Base-by-base conservation (phyloP, 2,797 vertebrate species). In the Arnoldichthys spilopterus region DNA sequence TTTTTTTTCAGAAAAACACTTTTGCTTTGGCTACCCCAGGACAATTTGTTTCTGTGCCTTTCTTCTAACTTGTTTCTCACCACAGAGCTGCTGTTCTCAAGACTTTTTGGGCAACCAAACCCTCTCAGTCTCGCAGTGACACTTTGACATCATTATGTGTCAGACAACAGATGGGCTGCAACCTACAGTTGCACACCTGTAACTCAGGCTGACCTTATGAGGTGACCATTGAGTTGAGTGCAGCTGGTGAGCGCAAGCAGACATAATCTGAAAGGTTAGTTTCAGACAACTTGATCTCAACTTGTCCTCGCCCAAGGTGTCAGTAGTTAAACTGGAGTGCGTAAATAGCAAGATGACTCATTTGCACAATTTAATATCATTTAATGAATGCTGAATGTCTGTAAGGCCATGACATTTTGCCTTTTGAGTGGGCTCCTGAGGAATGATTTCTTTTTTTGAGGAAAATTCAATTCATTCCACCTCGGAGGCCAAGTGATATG, bases 291-390 rank as follows among this genome's bases (percentile, higher is more conserved):
- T 20, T 34, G 20, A 47, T 71, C 68, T 62, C 58, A 24, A 13
- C 54, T 6, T 40, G 18, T 77, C 28, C 34, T 70, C 47, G 20
- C 26, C 18, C 12, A 32, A 49, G 53, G 34, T 12, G 9, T 40
- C 34, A n/a, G 49, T 30, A 4, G 70, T 22, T 47, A 72, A 64
- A 40, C 47, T 45, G 11, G 54, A 70, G 28, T 61, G n/a, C 54
- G 68, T 63, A 78, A 64, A 78, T 64, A 72, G 34, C 70, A 66
- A 7, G 16, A 20, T 32, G 49, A 71, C 51, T 68, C 61, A 66
- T 72, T 59, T 67, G 71, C 51, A 66, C 43, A 66, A 45, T 22
- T 78, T 56, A 56, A 78, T 54, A 58, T 72, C 34, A n/a, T 68
- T 73, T 74, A 67, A 49, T 73, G 74, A 59, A 37, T 28, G 63